phyloP scores from a whole-genome alignment of 2,797 vertebrate species.

The Ceyx erithaca region DNA sequence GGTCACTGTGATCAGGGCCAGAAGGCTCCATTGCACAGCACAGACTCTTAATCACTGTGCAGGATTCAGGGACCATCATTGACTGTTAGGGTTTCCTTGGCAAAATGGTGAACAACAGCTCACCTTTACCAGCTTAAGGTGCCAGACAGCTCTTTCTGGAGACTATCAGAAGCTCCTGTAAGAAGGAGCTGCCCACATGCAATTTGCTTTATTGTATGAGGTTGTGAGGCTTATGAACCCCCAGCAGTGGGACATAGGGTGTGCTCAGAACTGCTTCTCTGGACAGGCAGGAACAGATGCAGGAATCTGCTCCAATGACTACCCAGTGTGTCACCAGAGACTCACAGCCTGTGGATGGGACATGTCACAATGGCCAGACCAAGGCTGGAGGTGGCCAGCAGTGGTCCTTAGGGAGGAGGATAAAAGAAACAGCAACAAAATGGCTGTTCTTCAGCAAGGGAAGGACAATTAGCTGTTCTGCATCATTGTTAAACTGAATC shows the following conservation, averaged over 20 bases:
- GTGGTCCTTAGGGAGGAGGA: not conserved
- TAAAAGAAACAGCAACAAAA: not conserved
- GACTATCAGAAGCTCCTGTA: not conserved
- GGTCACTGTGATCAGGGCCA: not conserved
- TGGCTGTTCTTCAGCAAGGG: not conserved
- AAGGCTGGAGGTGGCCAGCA: not conserved
- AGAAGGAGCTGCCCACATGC: not conserved
- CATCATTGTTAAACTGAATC: not conserved
- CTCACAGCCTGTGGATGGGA: not conserved
- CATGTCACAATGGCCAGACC: fast-evolving
- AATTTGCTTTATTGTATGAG: not conserved
- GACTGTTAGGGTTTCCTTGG: not conserved
- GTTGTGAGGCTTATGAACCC: not conserved
- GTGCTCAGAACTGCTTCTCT: not conserved
- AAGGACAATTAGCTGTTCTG: not conserved
- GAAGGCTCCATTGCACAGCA: not conserved
- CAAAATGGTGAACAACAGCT: not conserved
- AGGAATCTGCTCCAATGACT: not conserved
- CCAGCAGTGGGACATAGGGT: not conserved
- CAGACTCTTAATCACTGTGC: not conserved
- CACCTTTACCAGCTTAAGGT: not conserved
- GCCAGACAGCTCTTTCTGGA: not conserved
- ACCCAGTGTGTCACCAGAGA: not conserved
- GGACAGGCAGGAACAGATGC: not conserved
- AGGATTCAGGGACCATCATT: not conserved